A percentile compares a stretch with the other conserved stretches of the same genome.
These are phyloP conservation scores for Apamea anceps DNA, from an alignment of 2,888 invertebrate genomes.

Conservation along the genomic window DNA sequence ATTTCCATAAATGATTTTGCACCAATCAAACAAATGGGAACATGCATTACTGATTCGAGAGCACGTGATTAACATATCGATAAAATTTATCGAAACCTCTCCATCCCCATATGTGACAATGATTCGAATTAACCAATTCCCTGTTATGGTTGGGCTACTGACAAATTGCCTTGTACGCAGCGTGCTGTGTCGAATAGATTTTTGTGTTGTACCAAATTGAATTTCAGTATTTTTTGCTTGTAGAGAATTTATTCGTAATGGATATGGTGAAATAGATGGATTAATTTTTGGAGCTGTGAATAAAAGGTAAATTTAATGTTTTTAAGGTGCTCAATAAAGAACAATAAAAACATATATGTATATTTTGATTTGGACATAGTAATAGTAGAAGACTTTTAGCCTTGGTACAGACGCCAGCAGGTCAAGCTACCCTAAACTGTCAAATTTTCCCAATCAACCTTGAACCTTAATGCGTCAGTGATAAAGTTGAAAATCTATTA, in stretches of 20 bases:
- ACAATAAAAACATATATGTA: background rate
- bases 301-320: conserved; percentile 2
- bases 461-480: no score
- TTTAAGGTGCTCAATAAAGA: background rate
- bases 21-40: conserved; percentile 74
- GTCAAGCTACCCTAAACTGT: no score
- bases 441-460: no score
- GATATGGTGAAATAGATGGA: conserved; percentile 34
- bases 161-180: conserved; percentile 61
- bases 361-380: background rate
- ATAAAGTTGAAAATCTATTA: no score
- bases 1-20: conserved; percentile 69
- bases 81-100: conserved; percentile 71
- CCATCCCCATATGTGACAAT: conserved; percentile 70
- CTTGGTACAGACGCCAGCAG: no score
- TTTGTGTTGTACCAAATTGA: conserved; percentile 57
- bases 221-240: conserved; percentile 57
- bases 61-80: conserved; percentile 75
- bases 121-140: conserved; percentile 71
- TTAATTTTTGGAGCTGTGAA: conserved; percentile 27
- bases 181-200: conserved; percentile 53
- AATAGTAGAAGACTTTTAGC: background rate
- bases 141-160: conserved; percentile 60
- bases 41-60: conserved; percentile 69
- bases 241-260: conserved; percentile 56